Percentiles rank a stretch among this genome's conserved stretches.
Conservation (phyloP, 2,113 vertebrate genomes). For the Callaeas wilsoni region DNA sequence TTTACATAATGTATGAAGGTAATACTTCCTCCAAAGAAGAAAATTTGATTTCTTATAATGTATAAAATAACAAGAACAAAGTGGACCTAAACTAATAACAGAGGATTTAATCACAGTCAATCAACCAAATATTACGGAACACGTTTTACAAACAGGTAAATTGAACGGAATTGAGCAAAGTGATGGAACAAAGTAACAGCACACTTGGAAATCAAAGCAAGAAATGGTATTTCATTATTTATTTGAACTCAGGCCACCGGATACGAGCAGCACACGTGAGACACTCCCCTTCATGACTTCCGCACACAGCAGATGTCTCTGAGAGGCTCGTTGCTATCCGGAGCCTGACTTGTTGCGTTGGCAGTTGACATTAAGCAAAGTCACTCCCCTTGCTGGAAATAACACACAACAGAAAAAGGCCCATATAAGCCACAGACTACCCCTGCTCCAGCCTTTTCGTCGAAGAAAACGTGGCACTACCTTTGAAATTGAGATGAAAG, state of each 20-base stretch:
- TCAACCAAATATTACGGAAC: not conserved
- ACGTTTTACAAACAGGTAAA: not conserved
- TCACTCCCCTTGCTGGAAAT: not conserved
- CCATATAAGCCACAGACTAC: not conserved
- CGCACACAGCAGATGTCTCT: not conserved
- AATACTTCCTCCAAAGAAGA: not conserved
- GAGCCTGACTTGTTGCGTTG: not conserved
- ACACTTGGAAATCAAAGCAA: conserved; percentile 1
- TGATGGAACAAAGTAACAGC: not conserved
- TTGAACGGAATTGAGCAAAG: not conserved
- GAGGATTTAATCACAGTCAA: not conserved
- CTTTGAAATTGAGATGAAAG: not conserved
- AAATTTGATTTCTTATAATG: not conserved
- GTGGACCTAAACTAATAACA: not conserved
- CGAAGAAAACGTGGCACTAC: not conserved
- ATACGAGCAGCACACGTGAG: not conserved
- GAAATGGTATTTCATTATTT: not conserved
- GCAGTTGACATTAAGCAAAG: not conserved
- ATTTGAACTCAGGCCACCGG: not conserved
- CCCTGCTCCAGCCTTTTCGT: not conserved
- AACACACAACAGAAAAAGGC: not conserved
- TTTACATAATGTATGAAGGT: not conserved
- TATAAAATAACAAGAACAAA: not conserved
- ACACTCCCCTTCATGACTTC: not conserved
- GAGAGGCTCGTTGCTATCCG: not conserved